Evolutionary conservation across 2,888 invertebrate genomes (phyloP), one percentile per base, ranked within the genome.

Genomic region (Octodonta nipae): DNA sequence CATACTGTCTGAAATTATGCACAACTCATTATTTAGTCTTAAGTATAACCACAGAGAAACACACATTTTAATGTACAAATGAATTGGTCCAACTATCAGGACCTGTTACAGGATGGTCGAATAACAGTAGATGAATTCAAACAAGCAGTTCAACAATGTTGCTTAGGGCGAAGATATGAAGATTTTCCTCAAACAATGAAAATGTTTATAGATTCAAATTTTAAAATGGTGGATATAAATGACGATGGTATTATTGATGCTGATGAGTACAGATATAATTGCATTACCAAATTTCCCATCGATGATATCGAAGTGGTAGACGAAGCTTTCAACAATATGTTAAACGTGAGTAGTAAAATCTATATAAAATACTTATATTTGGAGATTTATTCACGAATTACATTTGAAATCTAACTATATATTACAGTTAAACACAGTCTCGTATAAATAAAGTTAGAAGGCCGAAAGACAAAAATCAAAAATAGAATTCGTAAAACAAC

Each of bases 161-260:
- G 85, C 53, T 70, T 84, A 13, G 84, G 84, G 3, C 71, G 77
- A 49, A 68, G 72, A 40, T 85, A 81, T 53, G 73, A 74, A 7
- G 80, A 84, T 37, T 84, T 86, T 52, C 85, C 85, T 1, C 81
- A 84, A 60, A 82, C 85, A 3, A 81, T 85, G 79, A 82, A 76
- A 54, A 80, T 83, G 55, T 85, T 85, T 58, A 85, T 85, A 53
- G 84, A 85, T 57, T 75, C 78, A 32, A 83, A 83, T 61, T 86
- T 85, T 58, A 76, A 76, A 54, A 72, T 82, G 68, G 75, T 84
- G 26, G 85, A 86, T 52, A 67, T 83, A 35, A 82, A 85, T 51
- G 74, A 73, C 34, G 85, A 86, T 49, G 85, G 85, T 2, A 70
- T 83, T 7, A 75, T 86, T 40, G 81, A 74, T 7, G 64, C 80